Base-by-base conservation (phyloP, 2,888 invertebrate species). In the Pseudoips prasinana region DNA sequence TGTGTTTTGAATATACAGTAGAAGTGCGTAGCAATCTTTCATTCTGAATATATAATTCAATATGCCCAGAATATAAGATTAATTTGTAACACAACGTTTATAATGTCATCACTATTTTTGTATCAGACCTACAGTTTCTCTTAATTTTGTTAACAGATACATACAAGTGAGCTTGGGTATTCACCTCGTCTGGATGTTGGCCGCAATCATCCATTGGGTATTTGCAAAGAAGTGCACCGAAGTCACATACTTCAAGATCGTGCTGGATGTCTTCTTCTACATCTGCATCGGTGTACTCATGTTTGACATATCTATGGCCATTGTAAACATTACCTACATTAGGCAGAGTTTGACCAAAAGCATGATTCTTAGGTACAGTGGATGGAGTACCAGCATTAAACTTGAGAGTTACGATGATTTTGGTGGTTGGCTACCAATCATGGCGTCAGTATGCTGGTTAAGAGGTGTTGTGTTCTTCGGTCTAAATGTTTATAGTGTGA, bases 281-380 rank as follows among this genome's bases (percentile, higher is more conserved):
- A 20, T 33, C 0, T 60, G 56, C 8, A 23, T 73, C 0, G 46
- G 55, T 6, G 52, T 82, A 1, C 34, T 68, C 1, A 25, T 63
- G 8, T 84, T 77, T 22, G 86, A 87, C 25, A 6, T 75, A 0
- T 81, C 83, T 0, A 82, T 86, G 82, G 85, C 68, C 0, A 61
- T 80, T 0, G 67, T 84, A 0, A 83, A 84, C 39, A 55, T 81
- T 6, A 64, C 79, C 0, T 76, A 86, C 29, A 81, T 87, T 5
- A 76, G 75, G 29, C 76, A 81, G 25, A 79, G 82, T 38, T 39
- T 86, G 33, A 81, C 78, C 1, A 77, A 73, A 24, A 73, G 68
- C 7, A 85, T 84, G 84, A 63, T 84, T 0, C 20, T 64, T 1
- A 45, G 85, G 18, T 75, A 85, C 45, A 82, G 82, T 25, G 86